Base-by-base conservation (phyloP, 2,113 vertebrate genomes). In the Nipponia nippon region DNA sequence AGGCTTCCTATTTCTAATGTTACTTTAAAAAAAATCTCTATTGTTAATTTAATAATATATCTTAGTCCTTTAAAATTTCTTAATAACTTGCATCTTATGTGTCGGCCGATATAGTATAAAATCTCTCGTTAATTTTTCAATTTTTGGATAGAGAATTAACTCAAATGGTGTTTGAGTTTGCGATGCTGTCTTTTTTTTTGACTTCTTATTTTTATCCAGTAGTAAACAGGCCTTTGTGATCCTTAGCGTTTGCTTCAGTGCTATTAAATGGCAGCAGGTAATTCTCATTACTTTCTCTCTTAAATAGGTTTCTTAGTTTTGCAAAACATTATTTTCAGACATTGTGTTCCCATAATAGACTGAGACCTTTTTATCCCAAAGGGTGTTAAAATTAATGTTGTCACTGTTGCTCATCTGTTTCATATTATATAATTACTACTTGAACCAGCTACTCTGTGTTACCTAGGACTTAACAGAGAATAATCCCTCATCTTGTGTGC, bases 341-440 rank as follows among this genome's bases (percentile, higher is more conserved):
- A 42, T n/a, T 66, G 26, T 86, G 42, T 87, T 90, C 50, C 66
- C 38, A 22, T 78, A 92, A 83, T 38, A 86, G 67, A 66, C 29
- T 29, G 59, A 83, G 85, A 90, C 49, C 62, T 89, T 92, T 93
- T 80, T 71, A 93, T 93, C 32, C 22, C 12, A 13, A 47, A 83
- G 79, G 59, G 78, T 78, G 50, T 50, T 89, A 50, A 92, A 90
- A 95, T 78, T 70, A 83, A 63, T 90, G 85, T 90, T 96, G 82
- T 94, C 79, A 78, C 55, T 78, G 71, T 92, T 96, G 90, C 88
- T 96, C 63, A 78, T 93, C 85, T 55, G 67, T 83, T 93, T 95
- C 87, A 83, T 94, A 91, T 90, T 96, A 90, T 58, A 63, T 95
- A 97, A 97, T 97, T 97, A 92, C 88, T 87, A 50, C 85, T 97